Conservation (phyloP, 2,113 vertebrate genomes). For the Cynoglossus semilaevis region DNA sequence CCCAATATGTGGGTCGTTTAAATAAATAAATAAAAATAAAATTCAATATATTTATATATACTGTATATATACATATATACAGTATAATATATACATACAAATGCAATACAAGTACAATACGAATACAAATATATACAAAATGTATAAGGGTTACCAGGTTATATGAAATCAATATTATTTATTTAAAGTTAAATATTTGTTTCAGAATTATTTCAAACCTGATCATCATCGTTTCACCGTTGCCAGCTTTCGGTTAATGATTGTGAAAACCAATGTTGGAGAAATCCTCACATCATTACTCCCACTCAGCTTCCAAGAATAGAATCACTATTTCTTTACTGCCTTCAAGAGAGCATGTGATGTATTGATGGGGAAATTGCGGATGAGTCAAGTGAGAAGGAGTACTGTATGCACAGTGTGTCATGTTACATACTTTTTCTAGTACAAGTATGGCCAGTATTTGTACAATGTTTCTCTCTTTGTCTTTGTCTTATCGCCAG, state of each 20-base stretch:
- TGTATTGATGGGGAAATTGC: slow-evolving; percentile 47
- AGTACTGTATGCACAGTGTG: slow-evolving; percentile 38
- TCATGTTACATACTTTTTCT: slow-evolving; percentile 38
- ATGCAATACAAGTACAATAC: no score
- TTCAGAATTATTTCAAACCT: slow-evolving; percentile 14
- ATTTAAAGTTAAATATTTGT: slow-evolving; percentile 13
- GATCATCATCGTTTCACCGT: slow-evolving; percentile 18
- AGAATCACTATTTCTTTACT: slow-evolving; percentile 60
- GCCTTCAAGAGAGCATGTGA: slow-evolving; percentile 48
- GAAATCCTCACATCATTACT: slow-evolving; percentile 60
- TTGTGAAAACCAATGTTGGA: slow-evolving; percentile 45
- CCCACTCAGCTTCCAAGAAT: slow-evolving; percentile 65
- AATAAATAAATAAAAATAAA: no score
- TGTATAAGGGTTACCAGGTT: no score
- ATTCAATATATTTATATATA: no score
- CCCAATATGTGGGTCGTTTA: no score
- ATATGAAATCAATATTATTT: not conserved
- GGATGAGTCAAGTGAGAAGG: slow-evolving; percentile 60
- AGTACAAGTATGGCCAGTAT: slow-evolving; percentile 43
- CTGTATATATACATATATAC: no score
- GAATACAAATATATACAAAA: no score
- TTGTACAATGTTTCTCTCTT: slow-evolving; percentile 41
- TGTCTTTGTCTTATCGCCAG: slow-evolving; percentile 41
- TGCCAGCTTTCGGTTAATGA: slow-evolving; percentile 47
- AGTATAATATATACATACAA: no score